Base-by-base conservation (phyloP, 2,113 vertebrate genomes). In the Tragulus kanchil region DNA sequence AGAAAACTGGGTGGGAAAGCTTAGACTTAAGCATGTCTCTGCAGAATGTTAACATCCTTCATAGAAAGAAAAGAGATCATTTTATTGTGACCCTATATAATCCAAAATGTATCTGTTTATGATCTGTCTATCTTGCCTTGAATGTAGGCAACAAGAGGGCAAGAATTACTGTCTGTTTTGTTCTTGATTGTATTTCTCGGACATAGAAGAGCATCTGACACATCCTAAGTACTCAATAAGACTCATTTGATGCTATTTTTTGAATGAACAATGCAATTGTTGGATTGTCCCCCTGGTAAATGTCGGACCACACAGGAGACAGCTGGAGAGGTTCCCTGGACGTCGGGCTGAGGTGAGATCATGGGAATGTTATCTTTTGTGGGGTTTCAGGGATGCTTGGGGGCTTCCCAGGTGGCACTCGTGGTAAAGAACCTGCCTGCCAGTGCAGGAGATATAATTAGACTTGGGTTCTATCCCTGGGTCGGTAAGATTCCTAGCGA, bases 401-500 rank as follows among this genome's bases (percentile, higher is more conserved):
- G 67, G 36, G 69, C 21, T 73, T 73, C 21, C 36, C 21, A 73
- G 36, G 4, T 73, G 69, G 36, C 45, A 42, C 6, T 73, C 23
- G 69, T 73, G 64, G 50, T 73, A 45, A 25, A 73, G 69, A 45
- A 73, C 11, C 36, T 0, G 19, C 21, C 69, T 13, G 69, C 36
- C 69, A 73, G 13, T 73, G 21, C 69, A 73, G 69, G 11, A 45
- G 36, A 25, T 36, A 45, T 6, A 13, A 73, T n/a, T 36, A 45
- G 21, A 73, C 0, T 0, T 42, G 45, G 36, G 69, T 45, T 73
- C 0, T 0, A 45, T 25, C 69, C 69, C 7, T 73, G 69, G 69
- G 69, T 45, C 25, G 69, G 21, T 36, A 45, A 73, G 69, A 73
- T 73, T 21, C 36, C 36, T 42, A 45, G 69, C n/a, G 36, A 73